Evolutionary conservation across 2,113 vertebrate species (phyloP).

Genomic region (Recurvirostra avosetta): DNA sequence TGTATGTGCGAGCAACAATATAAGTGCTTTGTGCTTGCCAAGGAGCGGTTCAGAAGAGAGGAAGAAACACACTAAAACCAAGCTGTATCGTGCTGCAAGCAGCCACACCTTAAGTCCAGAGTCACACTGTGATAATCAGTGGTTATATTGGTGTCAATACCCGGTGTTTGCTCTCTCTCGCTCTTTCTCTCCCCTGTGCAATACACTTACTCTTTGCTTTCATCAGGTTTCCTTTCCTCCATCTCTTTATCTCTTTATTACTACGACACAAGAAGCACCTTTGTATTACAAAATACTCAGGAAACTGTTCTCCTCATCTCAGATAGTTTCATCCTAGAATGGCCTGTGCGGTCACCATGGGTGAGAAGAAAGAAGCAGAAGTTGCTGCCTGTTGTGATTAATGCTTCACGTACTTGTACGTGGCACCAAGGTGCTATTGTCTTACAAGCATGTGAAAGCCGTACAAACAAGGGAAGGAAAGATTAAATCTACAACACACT

Average conservation of each 20-base stretch:
- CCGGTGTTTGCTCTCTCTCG: neutral
- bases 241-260: neutral
- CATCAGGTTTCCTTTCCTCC: neutral
- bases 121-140: neutral
- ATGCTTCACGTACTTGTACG: neutral
- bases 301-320: neutral
- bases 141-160: accelerated
- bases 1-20: accelerated
- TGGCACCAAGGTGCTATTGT: neutral
- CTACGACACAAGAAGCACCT: neutral
- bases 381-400: neutral
- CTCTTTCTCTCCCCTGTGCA: neutral
- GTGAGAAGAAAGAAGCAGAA: neutral
- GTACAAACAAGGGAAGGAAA: neutral
- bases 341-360: neutral
- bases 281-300: neutral
- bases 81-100: neutral
- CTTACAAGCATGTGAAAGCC: neutral
- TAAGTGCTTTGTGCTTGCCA: neutral
- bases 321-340: neutral
- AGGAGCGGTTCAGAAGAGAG: neutral
- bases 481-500: neutral
- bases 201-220: neutral
- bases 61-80: neutral
- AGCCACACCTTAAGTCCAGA: neutral